Percentiles rank a stretch among this genome's conserved stretches.
Evolutionary conservation across 2,888 invertebrate genomes (phyloP).

Genomic region (Metalampra italica): DNA sequence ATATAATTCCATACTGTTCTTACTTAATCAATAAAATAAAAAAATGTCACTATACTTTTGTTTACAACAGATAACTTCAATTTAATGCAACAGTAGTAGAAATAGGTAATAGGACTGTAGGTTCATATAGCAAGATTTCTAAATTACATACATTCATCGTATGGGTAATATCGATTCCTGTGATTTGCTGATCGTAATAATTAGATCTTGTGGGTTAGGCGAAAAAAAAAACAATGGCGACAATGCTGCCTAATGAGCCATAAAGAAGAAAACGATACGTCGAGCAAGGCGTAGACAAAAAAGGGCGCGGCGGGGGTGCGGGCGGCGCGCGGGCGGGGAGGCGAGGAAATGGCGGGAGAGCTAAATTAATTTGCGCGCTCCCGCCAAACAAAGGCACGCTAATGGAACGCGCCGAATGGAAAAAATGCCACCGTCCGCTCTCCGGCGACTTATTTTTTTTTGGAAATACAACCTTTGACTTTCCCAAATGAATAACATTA

Average conservation of each 20-base stretch:
- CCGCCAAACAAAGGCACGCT: constrained; percentile 79
- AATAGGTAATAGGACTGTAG: too few species aligned
- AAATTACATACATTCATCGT: not conserved
- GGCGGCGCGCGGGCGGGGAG: constrained; percentile 45
- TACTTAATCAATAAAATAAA: too few species aligned
- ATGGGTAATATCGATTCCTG: constrained; percentile 32
- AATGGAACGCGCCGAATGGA: constrained; percentile 79
- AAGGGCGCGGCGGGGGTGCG: constrained; percentile 65
- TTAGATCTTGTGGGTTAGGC: constrained; percentile 68
- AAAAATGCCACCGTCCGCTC: constrained; percentile 79
- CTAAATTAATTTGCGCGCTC: constrained; percentile 79
- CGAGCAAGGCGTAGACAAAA: constrained; percentile 77
- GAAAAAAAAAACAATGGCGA: constrained; percentile 74
- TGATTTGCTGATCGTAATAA: constrained; percentile 68
- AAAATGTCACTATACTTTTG: too few species aligned
- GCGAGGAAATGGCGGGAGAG: constrained; percentile 77
- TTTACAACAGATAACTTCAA: too few species aligned
- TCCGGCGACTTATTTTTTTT: constrained; percentile 72
- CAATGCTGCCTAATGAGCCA: constrained; percentile 78
- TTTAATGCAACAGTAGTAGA: too few species aligned
- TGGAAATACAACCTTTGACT: constrained; percentile 77
- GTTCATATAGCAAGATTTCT: not conserved
- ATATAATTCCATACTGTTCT: too few species aligned
- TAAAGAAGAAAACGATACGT: constrained; percentile 79
- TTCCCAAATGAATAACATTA: constrained; percentile 76